Percentiles rank a stretch among this genome's conserved stretches.
phyloP scores from a whole-genome alignment of 64 coral and sea anemone species.

The Platygyra sinensis region DNA sequence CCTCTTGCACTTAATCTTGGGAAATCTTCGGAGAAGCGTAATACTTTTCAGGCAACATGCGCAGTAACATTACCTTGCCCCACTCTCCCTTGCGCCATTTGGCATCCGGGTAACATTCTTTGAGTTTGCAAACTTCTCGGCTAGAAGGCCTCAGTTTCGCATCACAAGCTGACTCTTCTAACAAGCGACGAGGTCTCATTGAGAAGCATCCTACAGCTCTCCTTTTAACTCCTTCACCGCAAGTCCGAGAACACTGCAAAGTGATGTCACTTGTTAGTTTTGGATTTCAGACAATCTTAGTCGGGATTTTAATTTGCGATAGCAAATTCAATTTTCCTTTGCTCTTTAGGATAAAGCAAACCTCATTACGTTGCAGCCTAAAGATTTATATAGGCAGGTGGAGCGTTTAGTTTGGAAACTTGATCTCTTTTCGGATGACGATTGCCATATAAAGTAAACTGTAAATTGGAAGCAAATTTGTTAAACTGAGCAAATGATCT shows the following conservation, averaged over 20 bases:
- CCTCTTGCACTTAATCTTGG: too few relatives aligned
- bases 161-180: conserved; percentile 36
- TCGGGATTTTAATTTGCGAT: too few relatives aligned
- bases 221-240: conserved; percentile 42
- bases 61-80: conserved; percentile 36
- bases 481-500: too few relatives aligned
- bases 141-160: conserved; percentile 2
- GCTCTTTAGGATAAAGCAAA: too few relatives aligned
- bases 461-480: too few relatives aligned
- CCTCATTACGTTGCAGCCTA: too few relatives aligned
- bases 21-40: not conserved
- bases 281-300: not conserved
- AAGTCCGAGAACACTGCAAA: conserved; percentile 62
- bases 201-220: conserved; percentile 48
- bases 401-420: too few relatives aligned
- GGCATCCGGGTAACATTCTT: conserved; percentile 25
- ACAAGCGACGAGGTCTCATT: not conserved
- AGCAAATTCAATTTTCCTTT: too few relatives aligned
- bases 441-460: too few relatives aligned
- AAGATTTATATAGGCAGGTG: too few relatives aligned
- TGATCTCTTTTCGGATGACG: too few relatives aligned
- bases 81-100: conserved; percentile 58
- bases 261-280: not conserved
- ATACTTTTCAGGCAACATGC: not conserved
- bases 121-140: conserved; percentile 12